These are phyloP conservation scores for Lordiphosa mommai DNA, from an alignment of 1,140 invertebrate species.

Conservation along the genomic window DNA sequence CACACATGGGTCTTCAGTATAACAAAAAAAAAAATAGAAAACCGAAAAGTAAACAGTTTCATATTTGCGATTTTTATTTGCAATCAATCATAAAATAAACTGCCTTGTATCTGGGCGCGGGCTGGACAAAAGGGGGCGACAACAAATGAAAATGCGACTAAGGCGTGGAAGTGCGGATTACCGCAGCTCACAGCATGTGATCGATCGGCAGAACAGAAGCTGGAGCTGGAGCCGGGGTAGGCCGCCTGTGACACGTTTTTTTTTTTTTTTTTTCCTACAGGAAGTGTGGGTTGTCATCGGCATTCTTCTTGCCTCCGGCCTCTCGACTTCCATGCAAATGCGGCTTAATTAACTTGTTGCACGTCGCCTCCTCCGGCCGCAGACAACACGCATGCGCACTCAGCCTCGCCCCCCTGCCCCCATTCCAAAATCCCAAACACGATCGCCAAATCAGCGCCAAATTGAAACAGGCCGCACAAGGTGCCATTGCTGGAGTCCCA, in stretches of 20 bases:
- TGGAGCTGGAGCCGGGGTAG: slow-evolving; percentile 25
- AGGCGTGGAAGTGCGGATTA: slow-evolving; percentile 76
- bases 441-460: slow-evolving; percentile 73
- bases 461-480: slow-evolving; percentile 71
- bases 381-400: slow-evolving; percentile 68
- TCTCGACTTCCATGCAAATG: slow-evolving; percentile 59
- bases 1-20: slow-evolving; percentile 28
- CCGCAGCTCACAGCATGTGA: slow-evolving; percentile 74
- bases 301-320: too few relatives aligned
- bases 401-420: slow-evolving; percentile 23
- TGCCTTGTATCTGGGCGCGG: too few relatives aligned
- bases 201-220: slow-evolving; percentile 42
- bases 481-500: slow-evolving; percentile 28
- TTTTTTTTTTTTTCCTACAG: slow-evolving; percentile 30
- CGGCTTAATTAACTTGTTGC: slow-evolving; percentile 77
- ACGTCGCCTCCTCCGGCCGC: slow-evolving; percentile 48
- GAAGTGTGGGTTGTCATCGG: slow-evolving; percentile 66
- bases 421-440: slow-evolving; percentile 40
- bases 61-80: slow-evolving; percentile 78
- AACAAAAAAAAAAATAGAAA: slow-evolving; percentile 34
- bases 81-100: slow-evolving; percentile 78
- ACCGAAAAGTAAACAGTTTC: slow-evolving; percentile 65
- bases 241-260: slow-evolving; percentile 71
- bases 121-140: slow-evolving; percentile 49
- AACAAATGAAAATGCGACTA: slow-evolving; percentile 65